phyloP scores from a whole-genome alignment of 2,888 invertebrate species.

The Eupeodes luniger region DNA sequence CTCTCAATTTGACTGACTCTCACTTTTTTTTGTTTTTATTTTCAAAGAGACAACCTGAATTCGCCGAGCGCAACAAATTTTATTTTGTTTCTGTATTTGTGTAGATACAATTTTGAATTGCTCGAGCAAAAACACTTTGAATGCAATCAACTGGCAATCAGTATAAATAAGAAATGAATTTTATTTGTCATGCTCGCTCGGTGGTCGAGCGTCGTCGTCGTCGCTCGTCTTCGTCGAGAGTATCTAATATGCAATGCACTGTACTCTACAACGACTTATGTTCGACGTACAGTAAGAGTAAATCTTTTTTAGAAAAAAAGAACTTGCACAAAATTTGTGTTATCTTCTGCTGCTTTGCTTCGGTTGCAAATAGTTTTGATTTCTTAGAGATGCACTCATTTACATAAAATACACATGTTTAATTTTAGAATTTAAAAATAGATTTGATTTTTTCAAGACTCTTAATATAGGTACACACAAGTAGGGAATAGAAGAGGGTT shows the following conservation, averaged over 20 bases:
- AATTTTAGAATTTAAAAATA: constrained; percentile 62
- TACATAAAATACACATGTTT: constrained; percentile 17
- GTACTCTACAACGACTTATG: too few relatives aligned
- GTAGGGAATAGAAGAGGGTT: neutral
- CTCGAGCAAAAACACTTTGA: constrained; percentile 15
- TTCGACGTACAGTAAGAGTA: constrained; percentile 17
- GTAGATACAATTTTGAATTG: neutral
- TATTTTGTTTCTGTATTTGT: neutral
- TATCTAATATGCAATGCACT: too few relatives aligned
- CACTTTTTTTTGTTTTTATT: neutral
- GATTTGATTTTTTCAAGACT: neutral
- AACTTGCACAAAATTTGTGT: neutral
- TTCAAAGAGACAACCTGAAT: constrained; percentile 1
- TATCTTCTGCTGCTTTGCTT: neutral
- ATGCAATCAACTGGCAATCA: constrained; percentile 49
- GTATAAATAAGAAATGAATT: constrained; percentile 25
- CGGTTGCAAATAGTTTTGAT: neutral
- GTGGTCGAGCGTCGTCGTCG: neutral
- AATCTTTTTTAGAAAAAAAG: constrained; percentile 10
- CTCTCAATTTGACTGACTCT: neutral
- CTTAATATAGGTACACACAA: too few relatives aligned
- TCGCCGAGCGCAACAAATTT: constrained; percentile 45
- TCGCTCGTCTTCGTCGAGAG: too few relatives aligned
- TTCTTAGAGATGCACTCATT: constrained; percentile 24
- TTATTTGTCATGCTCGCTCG: constrained; percentile 41